phyloP scores from a whole-genome alignment of 2,113 vertebrate species.

The Strigops habroptila region DNA sequence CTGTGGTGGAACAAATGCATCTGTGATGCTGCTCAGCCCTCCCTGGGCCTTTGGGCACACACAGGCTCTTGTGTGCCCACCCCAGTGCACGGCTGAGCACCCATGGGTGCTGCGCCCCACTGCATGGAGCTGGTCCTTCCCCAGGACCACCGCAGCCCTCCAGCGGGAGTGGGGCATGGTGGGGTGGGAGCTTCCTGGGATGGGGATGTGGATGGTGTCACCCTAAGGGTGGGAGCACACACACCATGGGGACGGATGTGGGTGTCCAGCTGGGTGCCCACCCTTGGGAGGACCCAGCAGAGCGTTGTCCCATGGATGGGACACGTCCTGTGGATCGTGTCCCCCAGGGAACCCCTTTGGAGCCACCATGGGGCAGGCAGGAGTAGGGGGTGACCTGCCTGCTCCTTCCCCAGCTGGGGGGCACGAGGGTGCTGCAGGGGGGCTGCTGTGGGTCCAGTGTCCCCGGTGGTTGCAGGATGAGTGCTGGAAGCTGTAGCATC shows the following conservation, averaged over 20 bases:
- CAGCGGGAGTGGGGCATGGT: rapidly evolving
- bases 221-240: neutral
- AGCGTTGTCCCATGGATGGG: rapidly evolving
- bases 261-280: neutral
- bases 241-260: rapidly evolving
- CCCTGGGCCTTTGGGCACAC: neutral
- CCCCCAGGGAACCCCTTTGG: neutral
- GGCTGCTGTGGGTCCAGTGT: neutral
- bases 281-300: too few relatives aligned
- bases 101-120: neutral
- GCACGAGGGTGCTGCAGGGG: neutral
- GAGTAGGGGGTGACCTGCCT: neutral
- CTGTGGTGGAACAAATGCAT: neutral
- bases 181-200: neutral
- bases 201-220: neutral
- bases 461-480: rapidly evolving
- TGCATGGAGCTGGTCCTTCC: neutral
- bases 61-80: rapidly evolving
- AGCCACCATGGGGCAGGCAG: neutral
- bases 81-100: neutral
- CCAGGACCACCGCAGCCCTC: too few relatives aligned
- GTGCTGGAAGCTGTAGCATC: neutral
- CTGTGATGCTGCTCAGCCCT: neutral
- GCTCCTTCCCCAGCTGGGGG: neutral
- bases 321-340: neutral